phyloP scores from a whole-genome alignment of 92 coral and sea anemone genomes.

The Virgularia gustaviana region DNA sequence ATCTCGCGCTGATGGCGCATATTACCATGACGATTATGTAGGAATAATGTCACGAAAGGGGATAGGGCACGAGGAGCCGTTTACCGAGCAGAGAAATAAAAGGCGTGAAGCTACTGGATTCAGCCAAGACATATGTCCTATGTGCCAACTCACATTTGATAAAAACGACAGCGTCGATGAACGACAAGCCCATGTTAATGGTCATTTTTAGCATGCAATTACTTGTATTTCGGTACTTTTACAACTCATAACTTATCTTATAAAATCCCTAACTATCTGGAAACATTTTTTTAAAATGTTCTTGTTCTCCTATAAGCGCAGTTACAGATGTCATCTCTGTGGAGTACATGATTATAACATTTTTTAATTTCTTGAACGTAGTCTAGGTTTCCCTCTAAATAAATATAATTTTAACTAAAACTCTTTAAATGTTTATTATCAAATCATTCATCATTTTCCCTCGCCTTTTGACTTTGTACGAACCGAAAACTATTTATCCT shows the following conservation, averaged over 20 bases:
- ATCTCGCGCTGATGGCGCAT: no score
- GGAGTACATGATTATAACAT: background rate
- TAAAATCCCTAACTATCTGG: background rate
- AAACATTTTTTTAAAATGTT: background rate
- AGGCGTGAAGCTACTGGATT: no score
- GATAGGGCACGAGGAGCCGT: no score
- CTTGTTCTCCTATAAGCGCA: background rate
- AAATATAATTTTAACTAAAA: background rate
- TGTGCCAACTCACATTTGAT: conserved; percentile 18
- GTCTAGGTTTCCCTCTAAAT: background rate
- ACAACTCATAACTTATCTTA: background rate
- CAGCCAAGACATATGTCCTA: conserved; percentile 29
- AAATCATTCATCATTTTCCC: background rate
- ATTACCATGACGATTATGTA: no score
- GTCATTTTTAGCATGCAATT: conserved; percentile 7
- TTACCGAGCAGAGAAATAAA: no score
- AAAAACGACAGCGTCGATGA: background rate
- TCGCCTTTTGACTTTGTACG: background rate
- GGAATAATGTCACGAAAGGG: no score
- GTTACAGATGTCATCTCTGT: background rate
- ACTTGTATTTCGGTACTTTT: conserved; percentile 9
- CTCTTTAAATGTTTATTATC: no score
- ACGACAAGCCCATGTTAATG: conserved; percentile 19
- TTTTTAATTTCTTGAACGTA: background rate
- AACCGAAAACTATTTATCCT: background rate